Percentiles rank a stretch among this genome's conserved stretches.
These are phyloP conservation scores for Psephotus haematonotus DNA, from an alignment of 2,113 vertebrate species.

Conservation along the genomic window DNA sequence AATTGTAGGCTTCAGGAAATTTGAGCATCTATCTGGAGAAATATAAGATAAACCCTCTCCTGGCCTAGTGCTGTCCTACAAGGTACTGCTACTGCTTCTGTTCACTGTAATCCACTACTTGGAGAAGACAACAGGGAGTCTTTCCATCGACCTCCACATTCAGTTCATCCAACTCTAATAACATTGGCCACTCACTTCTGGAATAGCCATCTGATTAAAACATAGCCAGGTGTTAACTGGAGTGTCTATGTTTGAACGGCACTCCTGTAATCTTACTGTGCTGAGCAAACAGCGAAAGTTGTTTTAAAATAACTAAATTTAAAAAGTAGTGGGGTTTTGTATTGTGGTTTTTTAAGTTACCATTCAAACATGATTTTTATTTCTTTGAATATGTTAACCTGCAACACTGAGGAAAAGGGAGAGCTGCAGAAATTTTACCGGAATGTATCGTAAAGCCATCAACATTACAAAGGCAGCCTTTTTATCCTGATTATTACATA, in stretches of 20 bases:
- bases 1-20: background rate
- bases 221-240: background rate
- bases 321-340: background rate
- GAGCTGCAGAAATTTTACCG: conserved; percentile 65
- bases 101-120: background rate
- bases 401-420: conserved; percentile 67
- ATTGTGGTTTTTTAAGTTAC: conserved; percentile 15
- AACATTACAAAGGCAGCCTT: background rate
- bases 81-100: background rate
- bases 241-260: background rate
- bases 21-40: background rate
- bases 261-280: background rate
- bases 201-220: conserved; percentile 30
- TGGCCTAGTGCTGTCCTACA: background rate
- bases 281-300: background rate
- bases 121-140: background rate
- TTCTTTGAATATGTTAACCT: conserved; percentile 66
- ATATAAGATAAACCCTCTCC: background rate
- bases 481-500: background rate
- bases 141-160: background rate
- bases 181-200: background rate
- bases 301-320: background rate
- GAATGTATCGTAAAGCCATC: background rate
- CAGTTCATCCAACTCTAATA: background rate
- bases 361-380: conserved; percentile 41